A percentile compares a stretch with the other conserved stretches of the same genome.
These are phyloP conservation scores for Drosophila ogumai DNA, from an alignment of 1,140 invertebrate genomes.

Conservation along the genomic window DNA sequence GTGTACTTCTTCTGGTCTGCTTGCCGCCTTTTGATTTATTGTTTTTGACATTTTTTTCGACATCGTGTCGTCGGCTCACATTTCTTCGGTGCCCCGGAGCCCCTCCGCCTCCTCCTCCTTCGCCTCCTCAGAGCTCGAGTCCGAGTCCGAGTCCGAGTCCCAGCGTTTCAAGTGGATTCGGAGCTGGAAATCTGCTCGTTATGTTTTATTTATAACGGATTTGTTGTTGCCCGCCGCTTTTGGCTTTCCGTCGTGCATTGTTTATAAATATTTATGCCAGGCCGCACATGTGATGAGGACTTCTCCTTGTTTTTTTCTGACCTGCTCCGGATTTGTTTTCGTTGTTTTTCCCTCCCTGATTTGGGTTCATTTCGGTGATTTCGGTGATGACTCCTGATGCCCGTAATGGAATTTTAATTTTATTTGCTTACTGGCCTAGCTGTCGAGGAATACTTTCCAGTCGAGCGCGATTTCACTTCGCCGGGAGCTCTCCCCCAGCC, in stretches of 20 bases:
- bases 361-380: constrained; percentile 56
- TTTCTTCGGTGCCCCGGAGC: constrained; percentile 29
- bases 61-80: constrained; percentile 48
- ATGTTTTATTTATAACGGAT: constrained; percentile 82
- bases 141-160: constrained; percentile 23
- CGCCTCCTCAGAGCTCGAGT: constrained; percentile 4
- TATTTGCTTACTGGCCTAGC: constrained; percentile 36
- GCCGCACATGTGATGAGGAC: constrained; percentile 16
- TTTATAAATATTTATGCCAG: constrained; percentile 77
- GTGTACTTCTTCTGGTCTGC: constrained; percentile 26
- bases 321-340: constrained; percentile 38
- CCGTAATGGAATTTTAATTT: constrained; percentile 73
- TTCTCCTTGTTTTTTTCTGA: constrained; percentile 37
- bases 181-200: constrained; percentile 58
- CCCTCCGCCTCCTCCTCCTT: background rate
- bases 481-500: constrained; percentile 12
- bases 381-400: constrained; percentile 7
- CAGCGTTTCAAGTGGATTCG: constrained; percentile 66
- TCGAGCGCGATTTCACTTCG: constrained; percentile 25
- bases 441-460: constrained; percentile 25
- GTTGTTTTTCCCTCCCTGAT: constrained; percentile 14
- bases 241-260: constrained; percentile 51
- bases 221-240: constrained; percentile 55
- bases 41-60: constrained; percentile 74
- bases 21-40: constrained; percentile 68